Evolutionary conservation across 1,140 invertebrate genomes (phyloP), one percentile per base, ranked within the genome.

Genomic region (Amphibalanus amphitrite): DNA sequence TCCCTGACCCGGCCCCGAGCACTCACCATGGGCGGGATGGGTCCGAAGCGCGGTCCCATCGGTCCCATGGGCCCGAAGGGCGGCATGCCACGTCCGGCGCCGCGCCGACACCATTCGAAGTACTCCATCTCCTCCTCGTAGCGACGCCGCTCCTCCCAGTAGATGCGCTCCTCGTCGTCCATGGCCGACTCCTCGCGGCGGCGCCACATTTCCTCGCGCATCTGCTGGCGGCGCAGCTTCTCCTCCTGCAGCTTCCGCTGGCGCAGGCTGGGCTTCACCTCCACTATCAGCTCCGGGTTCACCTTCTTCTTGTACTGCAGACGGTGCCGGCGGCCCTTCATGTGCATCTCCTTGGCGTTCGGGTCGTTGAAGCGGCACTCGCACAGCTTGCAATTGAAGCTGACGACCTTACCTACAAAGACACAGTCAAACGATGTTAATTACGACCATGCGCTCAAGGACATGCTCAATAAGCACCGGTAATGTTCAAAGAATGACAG

Each of bases 261-360:
- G 29, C 91, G 86, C 68, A 91, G 82, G 71, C 92, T 92, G 25
- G 93, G 93, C 80, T 98, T 98, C 73, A 96, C 89, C 78, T 98
- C 95, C 25, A 98, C 95, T 40, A 95, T 88, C 65, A 98, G 82
- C 80, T 94, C 92, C 0, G 96, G 95, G 81, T 93, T 87, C 28
- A 97, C 90, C 80, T 95, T 95, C 76, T 93, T 93, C 82, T 99
- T 99, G 79, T 97, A 98, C 78, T 97, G 93, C 59, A 98, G 85
- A 59, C 97, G 85, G 84, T 99, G 97, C 15, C 95, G 84, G 25
- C 95, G 85, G 33, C 96, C 97, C 82, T 98, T 98, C 90, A 98
- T 95, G 81, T 98, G 97, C 95, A 98, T 97, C 80, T 98, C 94
- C 84, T 98, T 99, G 75, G 96, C 97, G 83, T 97, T 97, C 17